These are phyloP conservation scores for Ectobius pallidus DNA, from an alignment of 2,888 invertebrate genomes.

Conservation along the genomic window DNA sequence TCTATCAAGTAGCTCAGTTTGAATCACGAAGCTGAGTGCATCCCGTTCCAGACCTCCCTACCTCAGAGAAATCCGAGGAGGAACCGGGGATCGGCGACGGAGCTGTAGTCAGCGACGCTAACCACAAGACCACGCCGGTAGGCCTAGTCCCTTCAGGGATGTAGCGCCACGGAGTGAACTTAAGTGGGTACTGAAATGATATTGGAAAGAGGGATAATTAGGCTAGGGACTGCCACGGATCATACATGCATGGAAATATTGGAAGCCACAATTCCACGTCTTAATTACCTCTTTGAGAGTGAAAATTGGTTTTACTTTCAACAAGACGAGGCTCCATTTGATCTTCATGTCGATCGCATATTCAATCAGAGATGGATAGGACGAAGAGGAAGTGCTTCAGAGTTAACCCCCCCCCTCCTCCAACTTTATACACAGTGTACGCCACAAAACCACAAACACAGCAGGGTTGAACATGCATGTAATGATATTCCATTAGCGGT, in stretches of 20 bases:
- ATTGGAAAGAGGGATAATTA: slow-evolving; percentile 8
- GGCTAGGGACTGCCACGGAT: background rate
- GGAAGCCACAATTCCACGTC: background rate
- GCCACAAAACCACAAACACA: background rate
- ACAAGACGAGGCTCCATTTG: background rate
- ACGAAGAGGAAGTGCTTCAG: background rate
- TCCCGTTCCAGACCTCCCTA: no score
- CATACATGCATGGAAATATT: slow-evolving; percentile 1
- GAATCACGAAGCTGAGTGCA: no score
- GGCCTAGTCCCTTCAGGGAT: no score
- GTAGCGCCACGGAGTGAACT: no score
- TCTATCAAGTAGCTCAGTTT: no score
- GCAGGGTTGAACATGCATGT: background rate
- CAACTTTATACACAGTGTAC: background rate
- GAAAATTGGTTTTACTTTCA: background rate
- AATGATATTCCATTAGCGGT: slow-evolving; percentile 5
- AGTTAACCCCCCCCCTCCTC: background rate
- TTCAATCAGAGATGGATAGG: slow-evolving; percentile 6
- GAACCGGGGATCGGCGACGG: no score
- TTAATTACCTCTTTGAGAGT: background rate
- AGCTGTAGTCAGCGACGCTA: no score
- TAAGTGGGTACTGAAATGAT: no score
- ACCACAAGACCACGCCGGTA: no score
- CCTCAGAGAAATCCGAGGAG: no score
- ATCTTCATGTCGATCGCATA: background rate